phyloP scores from a whole-genome alignment of 64 coral and sea anemone species.

The Acropora tenuis region DNA sequence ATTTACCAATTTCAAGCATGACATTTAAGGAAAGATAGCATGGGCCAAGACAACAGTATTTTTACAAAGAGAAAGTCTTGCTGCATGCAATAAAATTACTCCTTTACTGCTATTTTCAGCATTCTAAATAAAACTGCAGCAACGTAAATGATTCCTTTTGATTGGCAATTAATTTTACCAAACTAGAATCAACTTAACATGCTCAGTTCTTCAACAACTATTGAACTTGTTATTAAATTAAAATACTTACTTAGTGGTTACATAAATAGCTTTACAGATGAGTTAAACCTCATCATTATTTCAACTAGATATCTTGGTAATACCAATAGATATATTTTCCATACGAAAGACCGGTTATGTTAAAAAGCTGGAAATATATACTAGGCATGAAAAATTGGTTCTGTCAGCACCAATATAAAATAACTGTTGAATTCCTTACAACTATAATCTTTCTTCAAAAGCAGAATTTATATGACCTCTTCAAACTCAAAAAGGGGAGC shows the following conservation, averaged over 20 bases:
- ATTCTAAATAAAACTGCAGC: neutral
- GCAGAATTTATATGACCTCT: no score
- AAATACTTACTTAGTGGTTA: conserved; percentile 4
- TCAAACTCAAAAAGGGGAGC: no score
- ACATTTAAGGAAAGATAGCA: neutral
- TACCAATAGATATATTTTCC: no score
- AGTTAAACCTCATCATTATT: conserved; percentile 14
- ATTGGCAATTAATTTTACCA: neutral
- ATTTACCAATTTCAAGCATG: neutral
- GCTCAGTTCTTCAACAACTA: no score
- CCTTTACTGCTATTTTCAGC: no score
- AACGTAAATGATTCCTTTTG: conserved; percentile 8
- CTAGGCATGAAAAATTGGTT: neutral
- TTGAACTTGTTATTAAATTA: neutral
- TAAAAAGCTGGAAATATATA: neutral
- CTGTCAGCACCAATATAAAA: neutral
- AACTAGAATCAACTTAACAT: no score
- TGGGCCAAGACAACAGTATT: neutral
- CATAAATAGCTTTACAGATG: neutral
- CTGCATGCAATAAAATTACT: neutral
- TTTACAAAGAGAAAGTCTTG: neutral
- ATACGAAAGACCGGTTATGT: no score
- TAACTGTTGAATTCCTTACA: neutral
- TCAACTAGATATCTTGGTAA: neutral
- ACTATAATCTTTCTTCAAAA: neutral